Evolutionary conservation across 2,797 vertebrate species (phyloP), one percentile per base, ranked within the genome.

Genomic region (Syngnathus rostellatus): DNA sequence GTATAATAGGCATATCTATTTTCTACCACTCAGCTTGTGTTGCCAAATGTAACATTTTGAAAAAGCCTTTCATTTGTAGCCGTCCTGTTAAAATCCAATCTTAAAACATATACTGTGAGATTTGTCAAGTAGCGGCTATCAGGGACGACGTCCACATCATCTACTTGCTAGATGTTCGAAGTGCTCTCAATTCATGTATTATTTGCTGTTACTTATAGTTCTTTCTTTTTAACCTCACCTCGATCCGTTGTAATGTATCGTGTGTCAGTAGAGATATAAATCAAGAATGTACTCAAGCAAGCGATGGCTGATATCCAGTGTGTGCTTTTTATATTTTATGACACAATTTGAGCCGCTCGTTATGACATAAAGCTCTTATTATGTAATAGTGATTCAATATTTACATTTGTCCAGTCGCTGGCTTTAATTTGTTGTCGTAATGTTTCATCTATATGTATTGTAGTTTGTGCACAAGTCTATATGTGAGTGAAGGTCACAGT

Each of bases 321-420:
- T 76, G 74, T 77, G 69, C 75, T 86, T 85, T 48, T 4, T 48
- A 17, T 48, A 17, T 48, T 88, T 88, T 87, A 84, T 83, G 83
- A 78, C 78, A 78, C 81, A 77, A 86, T 81, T 82, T 80, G 81
- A 86, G 77, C 81, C 80, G 71, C 83, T 74, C 79, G 77, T 86
- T 89, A 88, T 86, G 76, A 63, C 72, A 71, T 64, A 76, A 81
- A 75, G 80, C 80, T 80, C 68, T 80, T 74, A 71, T 89, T 84
- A 84, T 86, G 73, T 88, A 81, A 87, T 82, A 79, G 79, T 82
- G 80, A 78, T 81, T 84, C 85, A 90, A 91, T 91, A 90, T 91
- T 90, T 87, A 46, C 65, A 46, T 59, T 48, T 59, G 16, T 54
- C 67, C 37, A 16, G 60, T 38, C 64, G 19, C 45, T 45, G n/a